Conservation (phyloP, 2,113 vertebrate species). For the Himantopus leucocephalus region DNA sequence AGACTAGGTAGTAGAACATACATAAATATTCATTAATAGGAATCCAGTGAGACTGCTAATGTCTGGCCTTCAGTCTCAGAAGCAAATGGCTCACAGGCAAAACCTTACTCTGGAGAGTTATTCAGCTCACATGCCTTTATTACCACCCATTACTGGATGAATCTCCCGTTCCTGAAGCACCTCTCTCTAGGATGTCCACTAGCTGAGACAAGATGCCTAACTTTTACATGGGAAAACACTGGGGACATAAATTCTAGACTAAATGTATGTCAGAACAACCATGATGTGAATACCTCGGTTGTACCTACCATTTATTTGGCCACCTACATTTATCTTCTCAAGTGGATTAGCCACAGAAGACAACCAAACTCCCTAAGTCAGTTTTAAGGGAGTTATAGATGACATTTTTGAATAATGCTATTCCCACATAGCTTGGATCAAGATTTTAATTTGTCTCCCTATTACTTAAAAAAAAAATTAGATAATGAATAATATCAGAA, state of each 20-base stretch:
- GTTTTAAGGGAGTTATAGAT: neutral
- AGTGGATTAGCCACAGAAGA: neutral
- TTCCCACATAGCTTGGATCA: neutral
- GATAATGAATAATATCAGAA: neutral
- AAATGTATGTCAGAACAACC: neutral
- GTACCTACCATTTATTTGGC: neutral
- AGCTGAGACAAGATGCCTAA: neutral
- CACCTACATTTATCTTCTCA: neutral
- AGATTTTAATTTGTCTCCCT: neutral
- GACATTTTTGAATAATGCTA: neutral
- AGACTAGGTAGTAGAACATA: neutral
- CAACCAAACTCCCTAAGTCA: neutral
- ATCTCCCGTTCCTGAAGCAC: accelerated
- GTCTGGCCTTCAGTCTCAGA: neutral
- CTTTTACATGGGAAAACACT: neutral
- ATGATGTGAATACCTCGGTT: neutral
- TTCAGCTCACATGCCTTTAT: neutral
- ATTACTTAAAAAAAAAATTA: neutral
- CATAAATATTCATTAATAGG: neutral
- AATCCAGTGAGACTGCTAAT: neutral
- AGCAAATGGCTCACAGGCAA: neutral
- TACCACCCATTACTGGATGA: neutral
- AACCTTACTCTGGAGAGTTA: neutral
- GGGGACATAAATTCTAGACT: neutral
- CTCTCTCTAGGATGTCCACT: neutral